A percentile compares a stretch with the other conserved stretches of the same genome.
These are phyloP conservation scores for Pseudomyrmex sp. DNA, from an alignment of 1,140 invertebrate genomes.

Conservation along the genomic window DNA sequence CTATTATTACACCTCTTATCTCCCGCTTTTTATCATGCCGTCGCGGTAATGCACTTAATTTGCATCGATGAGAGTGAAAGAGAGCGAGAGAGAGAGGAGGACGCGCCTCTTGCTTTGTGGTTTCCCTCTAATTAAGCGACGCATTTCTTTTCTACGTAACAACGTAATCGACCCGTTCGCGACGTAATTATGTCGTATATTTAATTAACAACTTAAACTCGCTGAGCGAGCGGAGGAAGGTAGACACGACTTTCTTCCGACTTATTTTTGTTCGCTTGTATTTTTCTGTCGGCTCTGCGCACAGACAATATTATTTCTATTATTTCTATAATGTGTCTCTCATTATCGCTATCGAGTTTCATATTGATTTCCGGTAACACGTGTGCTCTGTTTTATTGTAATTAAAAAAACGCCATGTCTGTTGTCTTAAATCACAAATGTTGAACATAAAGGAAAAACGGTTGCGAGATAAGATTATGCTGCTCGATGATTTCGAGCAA, in stretches of 20 bases:
- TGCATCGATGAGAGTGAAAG: not conserved
- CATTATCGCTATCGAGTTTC: not conserved
- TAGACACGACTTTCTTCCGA: not conserved
- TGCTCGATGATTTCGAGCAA: not conserved
- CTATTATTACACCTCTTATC: slow-evolving; percentile 66
- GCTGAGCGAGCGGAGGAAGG: not conserved
- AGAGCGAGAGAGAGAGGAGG: not conserved
- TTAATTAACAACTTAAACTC: slow-evolving; percentile 27
- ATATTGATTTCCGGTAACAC: not conserved
- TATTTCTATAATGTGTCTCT: not conserved
- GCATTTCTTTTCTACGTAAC: slow-evolving; percentile 30
- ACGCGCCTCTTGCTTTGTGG: not conserved
- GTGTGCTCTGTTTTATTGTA: too few species aligned
- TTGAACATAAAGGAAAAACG: slow-evolving; percentile 5
- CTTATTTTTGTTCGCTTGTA: not conserved
- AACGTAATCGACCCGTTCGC: slow-evolving; percentile 14
- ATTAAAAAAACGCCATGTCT: not conserved
- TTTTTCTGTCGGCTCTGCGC: not conserved
- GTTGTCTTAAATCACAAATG: not conserved
- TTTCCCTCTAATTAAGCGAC: slow-evolving; percentile 25
- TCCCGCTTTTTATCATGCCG: not conserved
- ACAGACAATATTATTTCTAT: not conserved
- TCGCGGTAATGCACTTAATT: slow-evolving; percentile 2
- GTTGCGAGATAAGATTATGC: slow-evolving; percentile 1
- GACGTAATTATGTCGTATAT: slow-evolving; percentile 22